A percentile compares a stretch with the other conserved stretches of the same genome.
Evolutionary conservation across 2,797 vertebrate genomes (phyloP).

Genomic region (Acrocephalus scirpaceus): DNA sequence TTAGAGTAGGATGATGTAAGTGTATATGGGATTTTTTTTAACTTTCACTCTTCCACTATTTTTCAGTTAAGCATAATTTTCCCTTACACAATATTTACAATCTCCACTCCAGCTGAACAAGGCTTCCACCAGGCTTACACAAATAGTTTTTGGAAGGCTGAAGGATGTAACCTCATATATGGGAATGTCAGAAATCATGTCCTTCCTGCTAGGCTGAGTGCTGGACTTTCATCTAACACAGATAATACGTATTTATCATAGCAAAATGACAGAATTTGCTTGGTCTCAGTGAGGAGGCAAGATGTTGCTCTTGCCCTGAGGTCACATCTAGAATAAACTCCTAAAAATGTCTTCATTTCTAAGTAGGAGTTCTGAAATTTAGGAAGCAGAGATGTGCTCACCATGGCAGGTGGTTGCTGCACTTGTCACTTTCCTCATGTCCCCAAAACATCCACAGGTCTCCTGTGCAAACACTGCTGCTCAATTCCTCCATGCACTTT

Average conservation of each 20-base stretch:
- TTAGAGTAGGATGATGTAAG: neutral
- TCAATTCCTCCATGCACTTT: neutral
- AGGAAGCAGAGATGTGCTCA: neutral
- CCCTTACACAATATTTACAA: neutral
- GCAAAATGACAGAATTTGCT: neutral
- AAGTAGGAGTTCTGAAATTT: neutral
- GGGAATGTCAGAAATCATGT: neutral
- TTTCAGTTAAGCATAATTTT: neutral
- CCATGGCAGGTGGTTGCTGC: rapidly evolving
- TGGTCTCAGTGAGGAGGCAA: neutral
- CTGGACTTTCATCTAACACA: neutral
- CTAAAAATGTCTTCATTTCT: neutral
- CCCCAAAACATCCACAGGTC: neutral
- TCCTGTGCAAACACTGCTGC: neutral
- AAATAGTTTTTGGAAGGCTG: neutral
- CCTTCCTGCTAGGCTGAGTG: neutral
- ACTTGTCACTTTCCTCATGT: neutral
- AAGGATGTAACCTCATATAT: neutral
- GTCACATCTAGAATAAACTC: neutral
- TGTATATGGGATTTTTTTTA: neutral
- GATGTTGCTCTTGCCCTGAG: neutral
- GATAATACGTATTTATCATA: neutral
- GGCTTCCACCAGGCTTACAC: neutral
- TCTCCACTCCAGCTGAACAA: neutral
- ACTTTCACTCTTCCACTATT: neutral